Conservation (phyloP, 2,113 vertebrate species). For the Xyrauchen texanus region DNA sequence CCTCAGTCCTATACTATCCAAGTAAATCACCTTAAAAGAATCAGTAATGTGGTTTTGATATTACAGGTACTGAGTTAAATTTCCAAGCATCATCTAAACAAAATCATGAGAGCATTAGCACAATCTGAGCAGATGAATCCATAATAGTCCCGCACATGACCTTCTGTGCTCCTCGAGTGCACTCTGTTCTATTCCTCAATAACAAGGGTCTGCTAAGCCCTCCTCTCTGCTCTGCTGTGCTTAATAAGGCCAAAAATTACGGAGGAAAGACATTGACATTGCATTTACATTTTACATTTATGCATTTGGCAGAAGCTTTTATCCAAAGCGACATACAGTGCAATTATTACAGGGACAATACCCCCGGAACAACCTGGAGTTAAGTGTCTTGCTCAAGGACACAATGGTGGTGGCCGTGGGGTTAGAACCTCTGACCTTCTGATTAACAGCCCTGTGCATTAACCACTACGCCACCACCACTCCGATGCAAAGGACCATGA, state of each 20-base stretch:
- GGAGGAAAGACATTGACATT: neutral
- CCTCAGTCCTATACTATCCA: neutral
- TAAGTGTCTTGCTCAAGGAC: too few relatives aligned
- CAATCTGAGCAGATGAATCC: slow-evolving; percentile 4
- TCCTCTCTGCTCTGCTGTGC: neutral
- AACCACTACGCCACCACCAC: too few relatives aligned
- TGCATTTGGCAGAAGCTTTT: too few relatives aligned
- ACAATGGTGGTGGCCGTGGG: too few relatives aligned
- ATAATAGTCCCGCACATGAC: neutral
- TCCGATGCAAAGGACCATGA: neutral
- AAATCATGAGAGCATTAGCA: neutral
- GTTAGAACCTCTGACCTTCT: too few relatives aligned
- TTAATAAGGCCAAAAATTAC: slow-evolving; percentile 18
- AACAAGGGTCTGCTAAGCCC: slow-evolving; percentile 3
- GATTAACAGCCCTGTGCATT: too few relatives aligned
- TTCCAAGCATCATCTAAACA: neutral
- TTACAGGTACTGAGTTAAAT: neutral
- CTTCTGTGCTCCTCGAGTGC: neutral
- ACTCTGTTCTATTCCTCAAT: neutral
- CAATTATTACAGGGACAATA: too few relatives aligned
- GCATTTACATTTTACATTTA: too few relatives aligned
- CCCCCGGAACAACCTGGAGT: too few relatives aligned
- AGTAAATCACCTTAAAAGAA: neutral
- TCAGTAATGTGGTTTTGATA: neutral
- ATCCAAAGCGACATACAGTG: too few relatives aligned